These are phyloP conservation scores for Mormyrus proboscirostris DNA, from an alignment of 2,797 vertebrate species.

Conservation along the genomic window DNA sequence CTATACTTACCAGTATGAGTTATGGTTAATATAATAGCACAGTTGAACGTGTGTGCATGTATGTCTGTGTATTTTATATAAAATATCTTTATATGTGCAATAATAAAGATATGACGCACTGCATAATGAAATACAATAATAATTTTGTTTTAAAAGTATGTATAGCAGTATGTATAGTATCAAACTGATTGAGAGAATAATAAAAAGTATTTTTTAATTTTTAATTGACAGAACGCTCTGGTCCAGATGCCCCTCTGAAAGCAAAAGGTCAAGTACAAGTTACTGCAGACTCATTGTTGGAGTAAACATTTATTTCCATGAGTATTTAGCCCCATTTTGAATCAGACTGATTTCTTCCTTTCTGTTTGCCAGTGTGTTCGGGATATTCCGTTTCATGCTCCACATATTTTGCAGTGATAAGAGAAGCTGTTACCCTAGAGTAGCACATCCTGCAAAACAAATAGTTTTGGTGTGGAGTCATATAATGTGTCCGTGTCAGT, in stretches of 20 bases:
- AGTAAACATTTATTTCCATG: neutral
- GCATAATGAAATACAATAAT: neutral
- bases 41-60: neutral
- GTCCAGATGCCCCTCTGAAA: neutral
- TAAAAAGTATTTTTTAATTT: neutral
- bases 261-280: neutral
- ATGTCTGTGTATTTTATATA: neutral
- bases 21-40: neutral
- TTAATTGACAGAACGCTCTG: neutral
- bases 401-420: constrained; percentile 34
- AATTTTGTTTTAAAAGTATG: neutral
- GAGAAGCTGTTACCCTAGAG: neutral
- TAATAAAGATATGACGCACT: neutral
- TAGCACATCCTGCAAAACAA: constrained; percentile 10
- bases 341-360: neutral
- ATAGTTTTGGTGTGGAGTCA: neutral
- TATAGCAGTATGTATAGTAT: neutral
- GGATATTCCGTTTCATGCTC: neutral
- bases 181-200: neutral
- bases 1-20: neutral
- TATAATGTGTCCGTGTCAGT: neutral
- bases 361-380: neutral
- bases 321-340: neutral
- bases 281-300: neutral
- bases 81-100: neutral